Evolutionary conservation across 2,113 vertebrate genomes (phyloP).

Genomic region (Salvelinus fontinalis): DNA sequence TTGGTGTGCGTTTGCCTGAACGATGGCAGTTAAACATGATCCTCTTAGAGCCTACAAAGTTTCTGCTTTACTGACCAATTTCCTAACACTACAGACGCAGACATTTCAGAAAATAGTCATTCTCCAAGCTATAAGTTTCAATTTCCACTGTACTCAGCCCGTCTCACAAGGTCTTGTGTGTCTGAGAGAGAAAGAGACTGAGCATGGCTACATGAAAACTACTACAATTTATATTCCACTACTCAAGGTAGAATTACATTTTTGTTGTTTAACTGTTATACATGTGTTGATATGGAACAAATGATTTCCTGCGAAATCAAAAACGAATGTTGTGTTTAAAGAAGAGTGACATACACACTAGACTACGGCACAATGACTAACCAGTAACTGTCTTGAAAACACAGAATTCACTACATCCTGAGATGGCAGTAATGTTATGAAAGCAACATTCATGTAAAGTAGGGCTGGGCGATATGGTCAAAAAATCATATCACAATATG

Average conservation of each 20-base stretch:
- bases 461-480: no score
- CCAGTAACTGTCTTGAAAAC: neutral
- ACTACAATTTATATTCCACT: neutral
- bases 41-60: conserved; percentile 51
- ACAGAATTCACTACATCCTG: neutral
- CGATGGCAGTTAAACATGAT: conserved; percentile 55
- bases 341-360: neutral
- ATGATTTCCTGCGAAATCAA: no score
- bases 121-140: conserved; percentile 57
- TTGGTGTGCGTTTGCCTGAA: conserved; percentile 24
- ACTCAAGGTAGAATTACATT: neutral
- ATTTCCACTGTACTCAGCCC: conserved; percentile 49
- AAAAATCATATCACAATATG: no score
- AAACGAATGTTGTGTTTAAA: neutral
- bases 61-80: conserved; percentile 50
- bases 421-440: conserved; percentile 5
- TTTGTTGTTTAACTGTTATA: no score
- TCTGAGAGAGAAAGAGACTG: conserved; percentile 26
- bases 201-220: neutral
- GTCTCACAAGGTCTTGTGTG: conserved; percentile 29
- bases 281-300: no score
- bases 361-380: neutral
- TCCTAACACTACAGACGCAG: conserved; percentile 51
- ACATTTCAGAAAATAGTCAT: conserved; percentile 51
- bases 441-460: conserved; percentile 4